A percentile compares a stretch with the other conserved stretches of the same genome.
phyloP scores from a whole-genome alignment of 2,888 invertebrate genomes.

The Mesorhabditis belari region DNA sequence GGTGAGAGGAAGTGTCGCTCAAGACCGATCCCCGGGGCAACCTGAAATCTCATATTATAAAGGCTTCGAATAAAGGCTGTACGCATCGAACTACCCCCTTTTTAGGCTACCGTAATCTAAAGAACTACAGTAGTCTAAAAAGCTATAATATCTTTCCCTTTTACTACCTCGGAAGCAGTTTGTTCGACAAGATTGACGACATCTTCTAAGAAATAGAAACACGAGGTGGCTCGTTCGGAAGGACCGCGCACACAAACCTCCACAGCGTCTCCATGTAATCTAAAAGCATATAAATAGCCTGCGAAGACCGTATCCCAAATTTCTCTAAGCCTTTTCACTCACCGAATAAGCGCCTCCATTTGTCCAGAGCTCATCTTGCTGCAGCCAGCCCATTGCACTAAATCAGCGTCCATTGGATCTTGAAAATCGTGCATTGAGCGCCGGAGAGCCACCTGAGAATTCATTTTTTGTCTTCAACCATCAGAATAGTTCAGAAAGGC shows the following conservation, averaged over 20 bases:
- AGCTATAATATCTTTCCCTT: no score
- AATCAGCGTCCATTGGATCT: slow-evolving; percentile 62
- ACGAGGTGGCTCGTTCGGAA: slow-evolving; percentile 41
- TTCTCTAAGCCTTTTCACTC: no score
- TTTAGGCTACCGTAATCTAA: no score
- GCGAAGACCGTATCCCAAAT: no score
- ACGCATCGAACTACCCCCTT: no score
- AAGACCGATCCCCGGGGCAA: slow-evolving; percentile 66
- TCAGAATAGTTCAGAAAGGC: no score
- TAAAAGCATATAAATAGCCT: no score
- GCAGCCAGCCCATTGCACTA: slow-evolving; percentile 63
- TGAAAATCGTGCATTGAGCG: slow-evolving; percentile 59
- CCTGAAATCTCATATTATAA: no score
- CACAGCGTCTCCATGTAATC: slow-evolving; percentile 33
- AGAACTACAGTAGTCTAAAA: no score
- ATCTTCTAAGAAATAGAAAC: slow-evolving; percentile 68
- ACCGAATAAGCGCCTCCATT: slow-evolving; percentile 65
- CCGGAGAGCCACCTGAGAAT: slow-evolving; percentile 61
- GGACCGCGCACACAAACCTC: slow-evolving; percentile 56
- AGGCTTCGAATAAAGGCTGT: no score
- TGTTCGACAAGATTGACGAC: slow-evolving; percentile 57
- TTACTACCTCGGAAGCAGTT: slow-evolving; percentile 62
- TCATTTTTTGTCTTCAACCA: no score
- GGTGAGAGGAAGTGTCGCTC: slow-evolving; percentile 67
- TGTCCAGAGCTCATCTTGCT: slow-evolving; percentile 67